A percentile compares a stretch with the other conserved stretches of the same genome.
Conservation (phyloP, 2,797 vertebrate genomes). For the Botia kubotai region DNA sequence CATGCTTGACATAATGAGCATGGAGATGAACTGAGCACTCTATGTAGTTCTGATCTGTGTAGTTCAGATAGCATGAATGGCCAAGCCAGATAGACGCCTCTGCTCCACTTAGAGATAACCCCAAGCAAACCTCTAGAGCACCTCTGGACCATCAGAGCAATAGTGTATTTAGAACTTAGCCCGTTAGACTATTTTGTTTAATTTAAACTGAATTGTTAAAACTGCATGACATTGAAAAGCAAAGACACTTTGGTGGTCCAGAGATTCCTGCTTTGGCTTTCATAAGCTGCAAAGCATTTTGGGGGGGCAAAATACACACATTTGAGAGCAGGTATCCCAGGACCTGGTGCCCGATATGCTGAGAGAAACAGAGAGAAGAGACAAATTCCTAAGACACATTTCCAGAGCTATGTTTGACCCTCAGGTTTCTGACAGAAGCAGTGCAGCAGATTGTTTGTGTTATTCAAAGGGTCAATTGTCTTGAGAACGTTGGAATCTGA, state of each 20-base stretch:
- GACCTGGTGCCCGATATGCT: constrained; percentile 76
- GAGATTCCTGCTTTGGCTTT: constrained; percentile 58
- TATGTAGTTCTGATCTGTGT: constrained; percentile 37
- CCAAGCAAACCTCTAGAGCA: constrained; percentile 31
- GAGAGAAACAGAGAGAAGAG: constrained; percentile 55
- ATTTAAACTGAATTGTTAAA: constrained; percentile 18
- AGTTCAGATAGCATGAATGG: constrained; percentile 17
- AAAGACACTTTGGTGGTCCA: constrained; percentile 68
- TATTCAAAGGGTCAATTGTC: neutral
- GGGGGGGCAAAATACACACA: constrained; percentile 77
- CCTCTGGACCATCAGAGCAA: constrained; percentile 42
- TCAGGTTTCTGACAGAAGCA: neutral
- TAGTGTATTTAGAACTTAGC: neutral
- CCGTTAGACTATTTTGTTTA: constrained; percentile 35
- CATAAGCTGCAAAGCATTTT: constrained; percentile 72
- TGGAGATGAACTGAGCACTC: constrained; percentile 37
- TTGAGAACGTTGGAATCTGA: neutral
- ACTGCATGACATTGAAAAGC: constrained; percentile 3
- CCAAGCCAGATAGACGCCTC: constrained; percentile 32
- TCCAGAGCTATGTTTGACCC: constrained; percentile 4
- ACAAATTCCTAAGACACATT: constrained; percentile 44
- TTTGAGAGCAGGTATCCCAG: constrained; percentile 80
- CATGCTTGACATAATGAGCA: constrained; percentile 51
- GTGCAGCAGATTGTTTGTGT: neutral
- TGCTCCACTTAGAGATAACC: constrained; percentile 29